Base-by-base conservation (phyloP, 2,113 vertebrate genomes). In the Petroica traversi region DNA sequence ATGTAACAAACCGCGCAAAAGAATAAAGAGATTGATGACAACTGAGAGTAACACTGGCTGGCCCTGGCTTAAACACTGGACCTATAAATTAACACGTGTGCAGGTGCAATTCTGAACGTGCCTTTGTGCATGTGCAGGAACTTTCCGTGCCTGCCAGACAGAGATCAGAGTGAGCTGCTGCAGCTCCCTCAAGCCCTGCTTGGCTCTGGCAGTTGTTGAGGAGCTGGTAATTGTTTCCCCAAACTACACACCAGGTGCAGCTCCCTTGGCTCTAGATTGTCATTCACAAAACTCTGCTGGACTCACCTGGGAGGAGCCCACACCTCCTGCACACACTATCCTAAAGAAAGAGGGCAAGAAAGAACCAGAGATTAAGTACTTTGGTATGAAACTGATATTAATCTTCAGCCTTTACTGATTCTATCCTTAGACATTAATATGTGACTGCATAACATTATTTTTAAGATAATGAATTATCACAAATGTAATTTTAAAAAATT, bases 81-180 rank as follows among this genome's bases (percentile, higher is more conserved):
- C 85, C 77, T 51, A 76, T 82, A 94, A 87, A 87, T 89, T 69
- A 80, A 36, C 49, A 26, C 2, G 15, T 28, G 58, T 85, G 74
- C 93, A 94, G 87, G 95, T 88, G 93, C 67, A 88, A 6, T 46
- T 57, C 67, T 36, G 64, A 85, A 85, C 14, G n/a, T 79, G 89
- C 78, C 76, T 83, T 54, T 77, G 80, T 85, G 82, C 89, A 78
- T n/a, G 64, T 75, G 73, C 0, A 0, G 2, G 19, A 45, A 25
- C 20, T 2, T 62, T 63, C 38, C 3, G 51, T 5, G 63, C 40
- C 78, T 92, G 93, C 82, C 90, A 90, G 84, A 63, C 62, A 26
- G 43, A 68, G 72, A 89, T 81, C 69, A 67, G 41, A 48, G 69
- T 57, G 34, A 88, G 61, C 72, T 77, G 1, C 6, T 45, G 87